phyloP scores from a whole-genome alignment of 2,113 vertebrate species.

The Apistogramma diplotaenia region DNA sequence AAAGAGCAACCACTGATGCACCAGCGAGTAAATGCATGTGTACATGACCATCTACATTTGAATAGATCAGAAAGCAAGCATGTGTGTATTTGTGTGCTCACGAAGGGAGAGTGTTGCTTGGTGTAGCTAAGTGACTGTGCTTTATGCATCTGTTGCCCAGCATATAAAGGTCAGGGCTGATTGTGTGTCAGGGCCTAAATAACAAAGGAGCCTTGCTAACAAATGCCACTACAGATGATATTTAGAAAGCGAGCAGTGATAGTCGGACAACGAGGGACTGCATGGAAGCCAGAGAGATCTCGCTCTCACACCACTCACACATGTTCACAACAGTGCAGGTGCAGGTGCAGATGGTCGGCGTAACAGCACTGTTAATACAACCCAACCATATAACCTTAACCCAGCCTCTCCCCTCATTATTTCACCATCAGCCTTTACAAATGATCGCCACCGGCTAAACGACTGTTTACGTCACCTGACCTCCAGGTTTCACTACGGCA shows the following conservation, averaged over 20 bases:
- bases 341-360: neutral
- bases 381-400: neutral
- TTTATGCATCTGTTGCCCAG: slow-evolving; percentile 8
- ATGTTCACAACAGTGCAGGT: neutral
- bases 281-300: neutral
- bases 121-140: neutral
- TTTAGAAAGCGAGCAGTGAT: slow-evolving; percentile 10
- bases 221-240: slow-evolving; percentile 35
- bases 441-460: slow-evolving; percentile 25
- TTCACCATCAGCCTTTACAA: slow-evolving; percentile 4
- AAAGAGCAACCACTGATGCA: neutral
- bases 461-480: slow-evolving; percentile 13
- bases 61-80: neutral
- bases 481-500: slow-evolving; percentile 17
- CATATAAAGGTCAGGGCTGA: slow-evolving; percentile 46
- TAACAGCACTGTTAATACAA: neutral
- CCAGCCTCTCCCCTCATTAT: neutral
- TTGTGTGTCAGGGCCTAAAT: slow-evolving; percentile 46
- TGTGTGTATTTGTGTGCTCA: neutral
- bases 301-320: rapidly evolving
- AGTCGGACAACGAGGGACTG: neutral
- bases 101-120: neutral
- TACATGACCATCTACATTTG: neutral
- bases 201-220: slow-evolving; percentile 10
- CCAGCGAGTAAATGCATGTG: neutral